phyloP scores from a whole-genome alignment of 1,140 invertebrate genomes.

The Drosophila pseudoobscura region DNA sequence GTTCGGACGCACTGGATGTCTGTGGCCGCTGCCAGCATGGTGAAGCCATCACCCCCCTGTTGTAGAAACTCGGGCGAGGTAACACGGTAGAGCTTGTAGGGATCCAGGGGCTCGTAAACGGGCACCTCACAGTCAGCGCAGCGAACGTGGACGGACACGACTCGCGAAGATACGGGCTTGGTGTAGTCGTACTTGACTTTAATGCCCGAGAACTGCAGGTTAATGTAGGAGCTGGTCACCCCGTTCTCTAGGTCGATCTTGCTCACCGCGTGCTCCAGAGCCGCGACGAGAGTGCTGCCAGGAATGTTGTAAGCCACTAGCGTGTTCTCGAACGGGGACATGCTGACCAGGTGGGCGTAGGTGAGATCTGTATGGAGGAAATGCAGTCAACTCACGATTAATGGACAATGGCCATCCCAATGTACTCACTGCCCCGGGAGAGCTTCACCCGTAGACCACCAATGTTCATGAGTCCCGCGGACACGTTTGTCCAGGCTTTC shows the following conservation, averaged over 20 bases:
- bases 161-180: conserved; percentile 85
- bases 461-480: conserved; percentile 87
- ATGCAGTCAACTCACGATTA: neutral
- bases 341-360: conserved; percentile 87
- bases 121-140: conserved; percentile 88
- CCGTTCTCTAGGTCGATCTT: conserved; percentile 67
- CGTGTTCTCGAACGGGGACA: conserved; percentile 89
- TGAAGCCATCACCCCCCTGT: conserved; percentile 87
- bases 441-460: conserved; percentile 88
- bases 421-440: conserved; percentile 83
- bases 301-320: conserved; percentile 87
- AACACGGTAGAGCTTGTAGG: conserved; percentile 86
- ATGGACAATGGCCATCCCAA: neutral
- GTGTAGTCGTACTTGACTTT: conserved; percentile 84
- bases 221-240: conserved; percentile 84
- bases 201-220: conserved; percentile 87
- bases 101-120: conserved; percentile 84
- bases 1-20: conserved; percentile 61
- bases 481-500: conserved; percentile 87
- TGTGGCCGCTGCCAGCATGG: conserved; percentile 74
- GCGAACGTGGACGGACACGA: conserved; percentile 85
- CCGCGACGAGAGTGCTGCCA: conserved; percentile 86
- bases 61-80: conserved; percentile 87
- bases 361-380: conserved; percentile 85
- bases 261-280: conserved; percentile 86